Evolutionary conservation across 2,888 invertebrate species (phyloP).

Genomic region (Dione juno): DNA sequence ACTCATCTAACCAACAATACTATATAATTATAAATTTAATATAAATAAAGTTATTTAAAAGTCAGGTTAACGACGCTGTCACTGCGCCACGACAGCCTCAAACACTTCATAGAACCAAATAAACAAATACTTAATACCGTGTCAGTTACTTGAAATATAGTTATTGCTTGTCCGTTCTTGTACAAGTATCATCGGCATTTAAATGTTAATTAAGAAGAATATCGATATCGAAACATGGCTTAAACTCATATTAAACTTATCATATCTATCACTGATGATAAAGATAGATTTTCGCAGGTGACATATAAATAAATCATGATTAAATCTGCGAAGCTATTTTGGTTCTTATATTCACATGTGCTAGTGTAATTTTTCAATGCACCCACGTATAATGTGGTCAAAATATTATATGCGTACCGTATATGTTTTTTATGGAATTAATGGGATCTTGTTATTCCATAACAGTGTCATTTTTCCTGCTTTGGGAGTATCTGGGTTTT

Average conservation of each 20-base stretch:
- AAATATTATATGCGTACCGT: slow-evolving; percentile 7
- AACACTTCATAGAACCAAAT: neutral
- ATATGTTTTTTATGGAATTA: slow-evolving; percentile 19
- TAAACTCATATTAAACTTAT: slow-evolving; percentile 36
- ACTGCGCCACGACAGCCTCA: no score
- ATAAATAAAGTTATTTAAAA: no score
- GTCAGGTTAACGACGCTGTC: no score
- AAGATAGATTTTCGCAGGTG: slow-evolving; percentile 27
- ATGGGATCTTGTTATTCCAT: slow-evolving; percentile 14
- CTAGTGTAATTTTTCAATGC: slow-evolving; percentile 1
- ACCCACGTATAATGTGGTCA: slow-evolving; percentile 7
- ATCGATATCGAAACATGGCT: slow-evolving; percentile 35
- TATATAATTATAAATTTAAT: no score
- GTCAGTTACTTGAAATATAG: neutral
- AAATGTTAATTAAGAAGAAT: slow-evolving; percentile 24
- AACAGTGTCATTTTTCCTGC: neutral
- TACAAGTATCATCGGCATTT: neutral
- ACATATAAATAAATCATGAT: slow-evolving; percentile 22
- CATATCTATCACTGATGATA: slow-evolving; percentile 26
- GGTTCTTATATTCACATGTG: neutral
- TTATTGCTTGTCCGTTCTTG: neutral
- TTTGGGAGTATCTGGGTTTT: neutral
- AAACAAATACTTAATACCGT: neutral
- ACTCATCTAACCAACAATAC: no score
- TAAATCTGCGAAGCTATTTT: slow-evolving; percentile 9